A percentile compares a stretch with the other conserved stretches of the same genome.
Evolutionary conservation across 2,113 vertebrate genomes (phyloP).

Genomic region (Ellobius talpinus): DNA sequence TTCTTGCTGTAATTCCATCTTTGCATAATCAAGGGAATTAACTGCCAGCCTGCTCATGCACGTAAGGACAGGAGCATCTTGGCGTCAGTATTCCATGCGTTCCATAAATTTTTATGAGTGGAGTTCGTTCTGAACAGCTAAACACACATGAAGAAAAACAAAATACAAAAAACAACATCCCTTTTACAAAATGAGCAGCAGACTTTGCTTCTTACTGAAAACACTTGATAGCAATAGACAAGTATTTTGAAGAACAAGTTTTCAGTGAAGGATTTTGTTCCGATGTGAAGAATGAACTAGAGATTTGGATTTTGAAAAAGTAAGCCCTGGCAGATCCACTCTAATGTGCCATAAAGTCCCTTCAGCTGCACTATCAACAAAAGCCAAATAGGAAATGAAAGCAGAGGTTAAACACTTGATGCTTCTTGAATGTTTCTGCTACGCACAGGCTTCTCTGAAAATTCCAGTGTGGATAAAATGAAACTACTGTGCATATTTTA

Average conservation of each 20-base stretch:
- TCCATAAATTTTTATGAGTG: conserved; percentile 80
- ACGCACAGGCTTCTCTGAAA: background rate
- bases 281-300: background rate
- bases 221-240: background rate
- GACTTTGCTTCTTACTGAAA: conserved; percentile 53
- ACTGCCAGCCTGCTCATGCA: conserved; percentile 80
- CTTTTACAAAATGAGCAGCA: conserved; percentile 23
- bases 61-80: conserved; percentile 73
- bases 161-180: background rate
- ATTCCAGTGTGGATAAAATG: background rate
- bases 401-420: conserved; percentile 49
- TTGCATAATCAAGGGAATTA: conserved; percentile 86
- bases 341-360: background rate
- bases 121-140: conserved; percentile 73
- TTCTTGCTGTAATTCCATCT: conserved; percentile 84
- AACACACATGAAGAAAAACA: conserved; percentile 47
- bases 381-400: conserved; percentile 49
- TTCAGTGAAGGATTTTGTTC: conserved; percentile 27
- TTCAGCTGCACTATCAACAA: conserved; percentile 59
- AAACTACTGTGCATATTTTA: conserved; percentile 5
- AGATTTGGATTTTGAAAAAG: conserved; percentile 27
- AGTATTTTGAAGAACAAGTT: conserved; percentile 62
- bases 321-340: background rate
- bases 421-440: conserved; percentile 25
- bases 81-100: conserved; percentile 69